These are phyloP conservation scores for Protodeltote pygarga DNA, from an alignment of 2,888 invertebrate species.

Conservation along the genomic window DNA sequence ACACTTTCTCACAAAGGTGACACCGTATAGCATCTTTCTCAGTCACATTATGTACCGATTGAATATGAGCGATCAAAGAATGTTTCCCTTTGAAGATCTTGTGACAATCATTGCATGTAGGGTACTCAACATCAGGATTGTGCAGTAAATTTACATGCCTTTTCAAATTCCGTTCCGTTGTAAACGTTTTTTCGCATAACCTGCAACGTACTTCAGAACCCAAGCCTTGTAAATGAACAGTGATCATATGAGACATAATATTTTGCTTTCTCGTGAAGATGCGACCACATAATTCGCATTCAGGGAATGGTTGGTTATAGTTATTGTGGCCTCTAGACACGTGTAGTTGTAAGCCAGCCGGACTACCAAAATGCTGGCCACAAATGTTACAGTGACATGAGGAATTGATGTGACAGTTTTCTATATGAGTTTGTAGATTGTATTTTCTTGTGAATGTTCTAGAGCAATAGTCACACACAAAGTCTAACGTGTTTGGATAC, in stretches of 20 bases:
- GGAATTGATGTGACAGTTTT: slow-evolving; percentile 69
- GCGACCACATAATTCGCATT: slow-evolving; percentile 75
- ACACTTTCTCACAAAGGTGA: slow-evolving; percentile 64
- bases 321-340: slow-evolving; percentile 69
- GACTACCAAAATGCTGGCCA: slow-evolving; percentile 65
- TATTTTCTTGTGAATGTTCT: slow-evolving; percentile 74
- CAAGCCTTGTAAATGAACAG: slow-evolving; percentile 66
- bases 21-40: slow-evolving; percentile 59
- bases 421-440: slow-evolving; percentile 73
- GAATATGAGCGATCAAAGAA: slow-evolving; percentile 66
- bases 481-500: slow-evolving; percentile 55
- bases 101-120: slow-evolving; percentile 68
- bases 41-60: slow-evolving; percentile 51
- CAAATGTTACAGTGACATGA: slow-evolving; percentile 70
- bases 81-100: slow-evolving; percentile 68
- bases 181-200: slow-evolving; percentile 66
- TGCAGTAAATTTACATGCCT: slow-evolving; percentile 70
- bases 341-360: slow-evolving; percentile 66
- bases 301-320: slow-evolving; percentile 64
- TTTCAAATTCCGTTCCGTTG: slow-evolving; percentile 69
- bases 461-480: slow-evolving; percentile 72
- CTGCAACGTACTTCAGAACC: slow-evolving; percentile 61
- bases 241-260: slow-evolving; percentile 75
- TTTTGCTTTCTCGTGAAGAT: slow-evolving; percentile 76
- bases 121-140: slow-evolving; percentile 64